Conservation (phyloP, 30 jellyfish, hydroid and myxozoan genomes). For the Rhopilema esculentum region DNA sequence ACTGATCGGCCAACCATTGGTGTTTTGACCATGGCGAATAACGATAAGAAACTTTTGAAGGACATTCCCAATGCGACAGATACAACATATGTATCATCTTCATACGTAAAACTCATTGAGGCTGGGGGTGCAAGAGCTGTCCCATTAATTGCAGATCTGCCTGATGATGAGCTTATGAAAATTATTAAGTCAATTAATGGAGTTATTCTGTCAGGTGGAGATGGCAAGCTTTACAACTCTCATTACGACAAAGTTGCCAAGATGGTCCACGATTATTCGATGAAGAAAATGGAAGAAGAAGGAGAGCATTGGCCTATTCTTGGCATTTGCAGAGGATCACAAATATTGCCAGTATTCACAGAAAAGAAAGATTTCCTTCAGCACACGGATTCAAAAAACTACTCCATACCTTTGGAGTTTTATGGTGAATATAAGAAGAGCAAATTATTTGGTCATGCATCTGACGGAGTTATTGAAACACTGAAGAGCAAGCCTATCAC, state of each 20-base stretch:
- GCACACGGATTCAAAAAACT: constrained; percentile 72
- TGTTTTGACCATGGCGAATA: constrained; percentile 65
- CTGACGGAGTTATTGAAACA: constrained; percentile 71
- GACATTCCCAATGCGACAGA: constrained; percentile 40
- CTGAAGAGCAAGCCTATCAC: constrained; percentile 81
- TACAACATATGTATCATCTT: constrained; percentile 79
- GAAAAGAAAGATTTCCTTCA: constrained; percentile 62
- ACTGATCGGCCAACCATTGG: constrained; percentile 82
- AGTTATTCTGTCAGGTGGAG: constrained; percentile 88
- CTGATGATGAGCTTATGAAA: constrained; percentile 48
- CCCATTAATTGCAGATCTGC: constrained; percentile 72
- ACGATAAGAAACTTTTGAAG: constrained; percentile 49
- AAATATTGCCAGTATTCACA: constrained; percentile 76
- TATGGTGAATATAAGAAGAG: constrained; percentile 71
- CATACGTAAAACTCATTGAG: constrained; percentile 82
- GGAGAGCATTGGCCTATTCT: constrained; percentile 85
- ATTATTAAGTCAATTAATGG: constrained; percentile 79
- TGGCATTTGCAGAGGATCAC: constrained; percentile 97
- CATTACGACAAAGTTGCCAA: constrained; percentile 80
- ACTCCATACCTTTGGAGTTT: constrained; percentile 75
- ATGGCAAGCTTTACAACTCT: constrained; percentile 86
- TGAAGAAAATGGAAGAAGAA: constrained; percentile 66
- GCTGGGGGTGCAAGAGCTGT: constrained; percentile 95
- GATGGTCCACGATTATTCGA: constrained; percentile 64
- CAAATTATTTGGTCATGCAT: constrained; percentile 87